Conservation (phyloP, 2,888 invertebrate species). For the Phengaris alcon region DNA sequence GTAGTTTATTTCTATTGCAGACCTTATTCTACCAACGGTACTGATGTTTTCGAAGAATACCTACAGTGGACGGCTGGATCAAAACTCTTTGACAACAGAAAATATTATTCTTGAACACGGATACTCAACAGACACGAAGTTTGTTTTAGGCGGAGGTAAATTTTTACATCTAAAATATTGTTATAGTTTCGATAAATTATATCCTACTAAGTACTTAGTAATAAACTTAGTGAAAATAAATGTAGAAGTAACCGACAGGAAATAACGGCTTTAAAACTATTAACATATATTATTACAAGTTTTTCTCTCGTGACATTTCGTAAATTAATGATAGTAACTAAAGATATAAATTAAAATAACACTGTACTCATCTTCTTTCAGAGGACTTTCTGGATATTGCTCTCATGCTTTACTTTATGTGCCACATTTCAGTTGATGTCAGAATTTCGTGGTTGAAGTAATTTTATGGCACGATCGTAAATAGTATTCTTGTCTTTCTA, state of each 20-base stretch:
- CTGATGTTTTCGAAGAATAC: no score
- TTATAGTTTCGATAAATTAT: no score
- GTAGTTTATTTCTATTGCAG: no score
- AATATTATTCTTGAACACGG: constrained; percentile 42
- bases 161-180: not conserved
- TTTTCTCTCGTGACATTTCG: no score
- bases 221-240: no score
- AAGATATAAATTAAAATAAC: not conserved
- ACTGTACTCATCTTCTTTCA: not conserved
- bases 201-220: no score
- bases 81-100: constrained; percentile 41
- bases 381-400: not conserved
- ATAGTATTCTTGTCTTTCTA: not conserved
- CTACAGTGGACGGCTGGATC: no score
- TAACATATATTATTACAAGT: no score
- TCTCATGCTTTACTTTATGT: not conserved
- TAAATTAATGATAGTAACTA: no score
- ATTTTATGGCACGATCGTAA: not conserved
- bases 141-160: constrained; percentile 53
- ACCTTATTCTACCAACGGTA: no score
- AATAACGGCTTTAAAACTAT: no score
- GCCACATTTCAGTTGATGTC: not conserved
- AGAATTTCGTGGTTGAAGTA: not conserved
- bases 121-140: constrained; percentile 46
- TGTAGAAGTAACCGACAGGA: no score